Base-by-base conservation (phyloP, 2,113 vertebrate genomes). In the Phalacrocorax aristotelis region DNA sequence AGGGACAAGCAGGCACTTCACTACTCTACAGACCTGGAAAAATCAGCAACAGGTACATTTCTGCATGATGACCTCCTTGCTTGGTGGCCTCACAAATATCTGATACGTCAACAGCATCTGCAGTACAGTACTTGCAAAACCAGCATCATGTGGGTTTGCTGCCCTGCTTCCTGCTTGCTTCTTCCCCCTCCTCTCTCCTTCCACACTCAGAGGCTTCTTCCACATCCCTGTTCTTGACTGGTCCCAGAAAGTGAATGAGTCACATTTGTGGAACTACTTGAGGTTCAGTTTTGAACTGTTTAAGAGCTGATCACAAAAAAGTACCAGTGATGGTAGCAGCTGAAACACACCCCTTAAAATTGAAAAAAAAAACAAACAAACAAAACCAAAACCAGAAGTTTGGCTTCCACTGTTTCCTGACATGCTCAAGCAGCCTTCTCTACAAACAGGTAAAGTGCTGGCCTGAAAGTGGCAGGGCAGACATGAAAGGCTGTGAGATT, bases 61-160 rank as follows among this genome's bases (percentile, higher is more conserved):
- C 61, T 84, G 34, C 3, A 0, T 38, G 30, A 40, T n/a, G 23
- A 46, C 13, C 6, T 21, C 30, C 15, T 52, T 30, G 26, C 15
- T 30, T 44, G 30, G 22, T 34, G 13, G 48, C 38, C 32, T 54
- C 23, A 17, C 15, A 34, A 54, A 54, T 48, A n/a, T 3, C 27
- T 57, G 27, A 9, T 42, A 36, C 19, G 11, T 23, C 27, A 36
- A 25, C 4, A 55, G 22, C 18, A 61, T 5, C 52, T 48, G 25
- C 38, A 86, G 34, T 30, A 65, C 51, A 54, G 18, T 15, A 65
- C 25, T 48, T 9, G 2, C 18, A 30, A 57, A 79, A 51, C 7
- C 3, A 1, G 7, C 7, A 46, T 20, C 0, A 0, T 40, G 23
- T 13, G 36, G 2, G 10, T 69, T 75, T 34, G 22, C n/a, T 57